Evolutionary conservation across 2,113 vertebrate species (phyloP).

Genomic region (Solenodon paradoxus): DNA sequence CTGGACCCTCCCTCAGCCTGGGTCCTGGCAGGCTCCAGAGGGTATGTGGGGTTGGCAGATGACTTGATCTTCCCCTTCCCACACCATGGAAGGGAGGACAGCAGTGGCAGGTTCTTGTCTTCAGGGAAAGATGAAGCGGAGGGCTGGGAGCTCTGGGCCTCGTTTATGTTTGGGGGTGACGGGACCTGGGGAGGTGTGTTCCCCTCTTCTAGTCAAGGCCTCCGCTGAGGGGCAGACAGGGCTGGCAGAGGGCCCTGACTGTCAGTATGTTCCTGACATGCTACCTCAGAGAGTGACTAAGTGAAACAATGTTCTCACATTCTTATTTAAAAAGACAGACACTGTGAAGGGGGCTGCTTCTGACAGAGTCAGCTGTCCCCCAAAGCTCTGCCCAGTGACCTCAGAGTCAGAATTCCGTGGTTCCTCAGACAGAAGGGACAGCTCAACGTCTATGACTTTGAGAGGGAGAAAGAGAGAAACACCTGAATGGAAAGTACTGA

Average conservation of each 20-base stretch:
- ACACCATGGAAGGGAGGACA: not conserved
- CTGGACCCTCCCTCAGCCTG: not conserved
- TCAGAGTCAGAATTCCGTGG: not conserved
- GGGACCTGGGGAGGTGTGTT: not conserved
- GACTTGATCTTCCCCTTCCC: not conserved
- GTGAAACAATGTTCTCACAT: not conserved
- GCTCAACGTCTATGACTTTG: not conserved
- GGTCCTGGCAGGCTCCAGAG: not conserved
- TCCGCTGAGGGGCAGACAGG: not conserved
- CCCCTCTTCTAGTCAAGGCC: not conserved
- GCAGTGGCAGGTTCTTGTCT: not conserved
- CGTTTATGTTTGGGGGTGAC: not conserved
- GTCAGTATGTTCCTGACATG: not conserved
- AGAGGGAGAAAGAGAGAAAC: not conserved
- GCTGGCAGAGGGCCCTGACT: not conserved
- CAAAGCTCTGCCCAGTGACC: not conserved
- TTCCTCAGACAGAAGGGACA: not conserved
- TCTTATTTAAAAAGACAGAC: not conserved
- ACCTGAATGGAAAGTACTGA: not conserved
- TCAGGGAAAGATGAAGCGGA: not conserved
- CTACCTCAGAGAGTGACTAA: not conserved
- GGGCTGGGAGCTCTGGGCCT: not conserved
- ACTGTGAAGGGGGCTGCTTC: not conserved
- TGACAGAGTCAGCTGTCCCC: not conserved
- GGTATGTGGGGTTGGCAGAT: rapidly evolving